Percentiles rank a stretch among this genome's conserved stretches.
Conservation (phyloP, 2,888 invertebrate species). For the Stenoptilia bipunctidactyla region DNA sequence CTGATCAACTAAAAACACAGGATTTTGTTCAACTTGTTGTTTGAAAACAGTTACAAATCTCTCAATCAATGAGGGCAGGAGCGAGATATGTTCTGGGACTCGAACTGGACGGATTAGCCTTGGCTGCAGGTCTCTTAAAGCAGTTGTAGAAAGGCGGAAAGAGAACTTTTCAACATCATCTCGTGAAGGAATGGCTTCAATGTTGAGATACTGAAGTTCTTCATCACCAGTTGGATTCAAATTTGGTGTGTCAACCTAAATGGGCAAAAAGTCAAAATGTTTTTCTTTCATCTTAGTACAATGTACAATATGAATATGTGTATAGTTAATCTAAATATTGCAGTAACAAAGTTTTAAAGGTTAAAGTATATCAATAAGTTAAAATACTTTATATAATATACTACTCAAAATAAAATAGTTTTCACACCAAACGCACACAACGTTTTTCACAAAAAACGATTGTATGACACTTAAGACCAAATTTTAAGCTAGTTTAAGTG, state of each 20-base stretch:
- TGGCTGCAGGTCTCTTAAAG: conserved; percentile 79
- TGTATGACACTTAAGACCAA: too few species aligned
- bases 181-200: conserved; percentile 78
- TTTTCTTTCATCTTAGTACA: too few species aligned
- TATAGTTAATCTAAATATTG: too few species aligned
- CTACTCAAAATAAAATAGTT: too few species aligned
- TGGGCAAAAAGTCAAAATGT: too few species aligned
- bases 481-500: too few species aligned
- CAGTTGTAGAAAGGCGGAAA: conserved; percentile 82
- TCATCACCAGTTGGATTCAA: conserved; percentile 78
- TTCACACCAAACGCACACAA: too few species aligned
- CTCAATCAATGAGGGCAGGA: conserved; percentile 83
- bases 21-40: conserved; percentile 79
- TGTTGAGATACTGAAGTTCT: conserved; percentile 83
- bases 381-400: too few species aligned
- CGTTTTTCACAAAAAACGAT: too few species aligned
- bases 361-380: too few species aligned
- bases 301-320: too few species aligned
- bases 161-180: conserved; percentile 71
- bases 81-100: conserved; percentile 43
- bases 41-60: conserved; percentile 88
- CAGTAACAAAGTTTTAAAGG: too few species aligned
- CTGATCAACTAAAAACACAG: conserved; percentile 69
- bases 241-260: conserved; percentile 78
- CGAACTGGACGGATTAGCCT: conserved; percentile 32